Percentiles rank a stretch among this genome's conserved stretches.
Conservation (phyloP, 2,113 vertebrate species). For the Helogale parvula region DNA sequence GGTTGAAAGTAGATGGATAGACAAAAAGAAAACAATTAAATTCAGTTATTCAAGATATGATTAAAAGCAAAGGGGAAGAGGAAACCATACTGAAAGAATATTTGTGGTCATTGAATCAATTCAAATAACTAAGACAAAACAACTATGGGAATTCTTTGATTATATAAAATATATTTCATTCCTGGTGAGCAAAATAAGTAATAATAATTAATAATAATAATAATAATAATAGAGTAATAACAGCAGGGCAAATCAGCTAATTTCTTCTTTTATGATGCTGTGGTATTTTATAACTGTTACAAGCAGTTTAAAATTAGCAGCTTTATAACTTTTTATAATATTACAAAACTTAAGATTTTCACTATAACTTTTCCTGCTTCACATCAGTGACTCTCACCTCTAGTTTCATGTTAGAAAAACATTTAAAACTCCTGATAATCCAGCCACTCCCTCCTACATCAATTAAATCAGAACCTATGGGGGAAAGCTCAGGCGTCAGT, state of each 20-base stretch:
- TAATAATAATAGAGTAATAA: neutral
- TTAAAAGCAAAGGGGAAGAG: neutral
- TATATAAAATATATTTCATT: neutral
- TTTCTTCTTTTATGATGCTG: neutral
- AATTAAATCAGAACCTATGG: neutral
- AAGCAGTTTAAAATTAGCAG: neutral
- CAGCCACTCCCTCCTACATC: neutral
- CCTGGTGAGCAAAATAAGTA: neutral
- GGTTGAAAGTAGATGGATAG: neutral
- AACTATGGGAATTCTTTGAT: neutral
- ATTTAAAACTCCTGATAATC: neutral
- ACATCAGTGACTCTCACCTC: neutral
- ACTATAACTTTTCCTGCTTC: neutral
- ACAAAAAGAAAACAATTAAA: neutral
- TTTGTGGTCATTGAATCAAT: neutral
- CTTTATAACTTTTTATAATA: neutral
- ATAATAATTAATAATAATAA: neutral
- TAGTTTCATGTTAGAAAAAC: neutral
- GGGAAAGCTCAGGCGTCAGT: neutral
- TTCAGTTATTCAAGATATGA: neutral
- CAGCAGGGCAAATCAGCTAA: neutral
- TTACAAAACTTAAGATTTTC: neutral
- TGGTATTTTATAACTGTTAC: neutral
- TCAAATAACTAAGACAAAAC: constrained; percentile 7
- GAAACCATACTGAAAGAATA: neutral